Conservation (phyloP, 2,113 vertebrate genomes). For the Haemorhous mexicanus region DNA sequence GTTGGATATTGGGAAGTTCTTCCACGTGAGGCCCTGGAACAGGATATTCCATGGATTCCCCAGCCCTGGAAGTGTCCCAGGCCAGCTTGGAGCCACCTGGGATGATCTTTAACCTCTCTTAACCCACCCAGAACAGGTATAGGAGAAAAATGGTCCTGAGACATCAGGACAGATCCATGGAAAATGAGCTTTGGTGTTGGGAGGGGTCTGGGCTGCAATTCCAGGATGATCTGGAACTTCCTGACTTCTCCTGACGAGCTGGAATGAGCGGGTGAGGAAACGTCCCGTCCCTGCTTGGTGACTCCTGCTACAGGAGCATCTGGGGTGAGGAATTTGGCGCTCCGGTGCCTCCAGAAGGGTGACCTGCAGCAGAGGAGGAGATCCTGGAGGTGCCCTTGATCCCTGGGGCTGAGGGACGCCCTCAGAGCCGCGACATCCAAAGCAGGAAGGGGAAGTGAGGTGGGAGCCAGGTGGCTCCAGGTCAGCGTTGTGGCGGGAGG, state of each 20-base stretch:
- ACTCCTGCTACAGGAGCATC: background rate
- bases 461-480: background rate
- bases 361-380: background rate
- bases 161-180: background rate
- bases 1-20: background rate
- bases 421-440: accelerated
- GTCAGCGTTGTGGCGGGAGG: background rate
- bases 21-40: background rate
- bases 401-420: background rate
- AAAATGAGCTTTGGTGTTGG: background rate
- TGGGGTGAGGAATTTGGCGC: background rate
- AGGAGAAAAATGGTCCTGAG: background rate
- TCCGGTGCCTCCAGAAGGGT: background rate
- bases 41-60: background rate
- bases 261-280: background rate
- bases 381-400: background rate
- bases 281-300: background rate
- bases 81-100: background rate
- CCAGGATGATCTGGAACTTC: background rate
- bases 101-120: background rate
- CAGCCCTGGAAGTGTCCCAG: background rate
- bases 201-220: background rate
- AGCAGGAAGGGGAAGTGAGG: background rate
- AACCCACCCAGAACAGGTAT: accelerated
- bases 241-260: background rate